Evolutionary conservation across 2,113 vertebrate genomes (phyloP).

Genomic region (Erpornis zantholeuca): DNA sequence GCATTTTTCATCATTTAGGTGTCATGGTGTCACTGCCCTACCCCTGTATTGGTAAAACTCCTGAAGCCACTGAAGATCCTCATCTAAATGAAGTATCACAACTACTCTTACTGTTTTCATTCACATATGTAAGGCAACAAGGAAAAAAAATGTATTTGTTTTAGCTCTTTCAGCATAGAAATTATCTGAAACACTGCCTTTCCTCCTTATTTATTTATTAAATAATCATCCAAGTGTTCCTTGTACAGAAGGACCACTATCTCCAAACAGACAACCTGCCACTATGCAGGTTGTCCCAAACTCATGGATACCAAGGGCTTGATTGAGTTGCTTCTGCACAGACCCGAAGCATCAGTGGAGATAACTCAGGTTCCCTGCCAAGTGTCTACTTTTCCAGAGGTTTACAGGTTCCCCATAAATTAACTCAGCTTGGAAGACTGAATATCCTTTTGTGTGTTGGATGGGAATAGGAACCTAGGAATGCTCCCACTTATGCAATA

Average conservation of each 20-base stretch:
- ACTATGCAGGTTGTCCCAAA: neutral
- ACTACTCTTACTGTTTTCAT: neutral
- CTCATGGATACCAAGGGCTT: neutral
- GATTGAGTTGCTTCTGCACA: neutral
- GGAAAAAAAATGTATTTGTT: neutral
- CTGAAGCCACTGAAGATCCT: neutral
- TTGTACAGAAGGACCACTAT: neutral
- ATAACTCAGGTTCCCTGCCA: neutral
- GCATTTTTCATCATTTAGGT: neutral
- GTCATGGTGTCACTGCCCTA: neutral
- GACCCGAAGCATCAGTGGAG: neutral
- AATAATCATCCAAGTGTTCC: neutral
- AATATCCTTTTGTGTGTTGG: neutral
- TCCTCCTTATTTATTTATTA: neutral
- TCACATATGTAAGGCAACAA: neutral
- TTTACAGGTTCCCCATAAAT: neutral
- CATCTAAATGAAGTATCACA: neutral
- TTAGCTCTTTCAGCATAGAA: neutral
- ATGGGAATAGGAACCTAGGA: neutral
- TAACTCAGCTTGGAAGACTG: neutral
- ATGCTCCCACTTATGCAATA: neutral
- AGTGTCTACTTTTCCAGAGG: neutral
- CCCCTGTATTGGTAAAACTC: neutral
- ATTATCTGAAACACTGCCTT: neutral
- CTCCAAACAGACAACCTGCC: neutral